Conservation (phyloP, 1,140 invertebrate species). For the Eupeodes corollae region DNA sequence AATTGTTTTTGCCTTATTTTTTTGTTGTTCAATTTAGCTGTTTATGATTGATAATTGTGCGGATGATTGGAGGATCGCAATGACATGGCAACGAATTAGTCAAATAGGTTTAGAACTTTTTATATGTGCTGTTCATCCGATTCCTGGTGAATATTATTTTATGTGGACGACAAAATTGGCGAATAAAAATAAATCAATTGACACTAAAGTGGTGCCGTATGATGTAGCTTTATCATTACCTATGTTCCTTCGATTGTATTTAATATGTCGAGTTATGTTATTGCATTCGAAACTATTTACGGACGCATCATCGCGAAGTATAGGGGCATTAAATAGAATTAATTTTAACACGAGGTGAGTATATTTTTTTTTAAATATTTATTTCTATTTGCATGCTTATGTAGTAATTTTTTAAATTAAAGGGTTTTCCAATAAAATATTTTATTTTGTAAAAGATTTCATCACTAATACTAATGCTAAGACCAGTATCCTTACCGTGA, state of each 20-base stretch:
- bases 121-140: slow-evolving; percentile 94
- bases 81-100: slow-evolving; percentile 91
- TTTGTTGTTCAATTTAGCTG: slow-evolving; percentile 53
- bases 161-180: slow-evolving; percentile 91
- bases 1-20: too few species aligned
- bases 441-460: too few species aligned
- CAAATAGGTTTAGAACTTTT: slow-evolving; percentile 87
- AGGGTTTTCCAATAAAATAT: too few species aligned
- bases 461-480: too few species aligned
- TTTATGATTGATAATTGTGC: slow-evolving; percentile 99
- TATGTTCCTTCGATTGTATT: slow-evolving; percentile 98
- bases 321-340: slow-evolving; percentile 97
- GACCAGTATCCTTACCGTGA: too few species aligned
- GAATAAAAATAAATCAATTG: slow-evolving; percentile 77
- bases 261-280: slow-evolving; percentile 98
- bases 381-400: too few species aligned
- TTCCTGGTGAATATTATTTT: slow-evolving; percentile 93
- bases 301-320: slow-evolving; percentile 86
- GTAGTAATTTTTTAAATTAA: too few species aligned
- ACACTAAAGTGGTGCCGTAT: slow-evolving; percentile 74
- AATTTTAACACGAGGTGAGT: slow-evolving; percentile 90
- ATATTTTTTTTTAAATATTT: not conserved
- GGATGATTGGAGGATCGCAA: slow-evolving; percentile 99
- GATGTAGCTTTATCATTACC: slow-evolving; percentile 94
- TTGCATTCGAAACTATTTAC: slow-evolving; percentile 98